Evolutionary conservation across 1,140 invertebrate genomes (phyloP).

Genomic region (Glossosoma conforme): DNA sequence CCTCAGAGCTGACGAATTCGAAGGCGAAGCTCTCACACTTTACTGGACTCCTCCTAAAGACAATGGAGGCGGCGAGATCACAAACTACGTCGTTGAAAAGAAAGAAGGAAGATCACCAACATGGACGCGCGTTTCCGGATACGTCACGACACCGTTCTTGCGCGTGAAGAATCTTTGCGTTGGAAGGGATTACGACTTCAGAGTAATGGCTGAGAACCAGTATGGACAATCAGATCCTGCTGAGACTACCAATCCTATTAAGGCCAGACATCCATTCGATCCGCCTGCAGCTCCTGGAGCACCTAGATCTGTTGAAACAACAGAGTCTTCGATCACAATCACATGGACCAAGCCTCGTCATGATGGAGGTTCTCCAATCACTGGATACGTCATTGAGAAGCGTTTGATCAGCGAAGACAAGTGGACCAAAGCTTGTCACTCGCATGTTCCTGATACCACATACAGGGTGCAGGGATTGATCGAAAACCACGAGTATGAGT

Average conservation of each 20-base stretch:
- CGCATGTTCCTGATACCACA: conserved; percentile 73
- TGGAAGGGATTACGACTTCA: conserved; percentile 92
- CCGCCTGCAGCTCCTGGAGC: conserved; percentile 84
- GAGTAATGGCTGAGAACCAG: conserved; percentile 96
- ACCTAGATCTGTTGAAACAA: conserved; percentile 79
- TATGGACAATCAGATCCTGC: conserved; percentile 93
- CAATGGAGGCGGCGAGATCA: conserved; percentile 91
- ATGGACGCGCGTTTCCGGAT: conserved; percentile 90
- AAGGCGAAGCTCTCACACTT: conserved; percentile 89
- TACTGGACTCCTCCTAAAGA: conserved; percentile 95
- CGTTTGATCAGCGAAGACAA: conserved; percentile 80
- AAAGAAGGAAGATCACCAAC: conserved; percentile 73
- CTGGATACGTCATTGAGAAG: conserved; percentile 92
- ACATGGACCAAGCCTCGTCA: conserved; percentile 89
- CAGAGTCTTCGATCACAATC: conserved; percentile 91
- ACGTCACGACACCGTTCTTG: conserved; percentile 81
- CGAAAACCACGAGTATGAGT: conserved; percentile 96
- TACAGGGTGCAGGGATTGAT: conserved; percentile 82
- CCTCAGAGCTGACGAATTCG: conserved; percentile 87
- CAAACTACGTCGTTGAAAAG: conserved; percentile 96
- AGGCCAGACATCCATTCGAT: conserved; percentile 95
- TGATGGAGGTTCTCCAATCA: conserved; percentile 89
- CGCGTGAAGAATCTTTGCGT: conserved; percentile 88
- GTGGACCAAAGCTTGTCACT: conserved; percentile 85
- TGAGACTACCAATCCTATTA: conserved; percentile 80